Percentiles rank a stretch among this genome's conserved stretches.
phyloP scores from a whole-genome alignment of 53 echinoderm and acorn worm species.

The Holothuria leucospilota region DNA sequence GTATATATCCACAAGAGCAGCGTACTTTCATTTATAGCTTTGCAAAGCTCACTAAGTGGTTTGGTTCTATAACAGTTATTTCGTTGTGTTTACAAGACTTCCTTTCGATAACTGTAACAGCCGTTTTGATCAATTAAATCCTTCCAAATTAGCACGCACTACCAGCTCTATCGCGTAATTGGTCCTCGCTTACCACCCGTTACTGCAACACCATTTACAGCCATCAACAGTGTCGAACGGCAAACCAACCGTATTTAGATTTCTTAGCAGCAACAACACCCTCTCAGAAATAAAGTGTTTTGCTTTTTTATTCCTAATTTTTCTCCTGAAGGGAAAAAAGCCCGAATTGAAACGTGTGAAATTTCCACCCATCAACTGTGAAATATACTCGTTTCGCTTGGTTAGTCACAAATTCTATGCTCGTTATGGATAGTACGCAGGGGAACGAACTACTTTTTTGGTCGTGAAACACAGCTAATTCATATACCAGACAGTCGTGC shows the following conservation, averaged over 20 bases:
- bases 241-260: conserved; percentile 9
- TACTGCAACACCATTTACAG: conserved; percentile 14
- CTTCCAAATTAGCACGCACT: conserved; percentile 19
- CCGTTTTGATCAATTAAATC: conserved; percentile 9
- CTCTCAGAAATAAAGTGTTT: conserved; percentile 5
- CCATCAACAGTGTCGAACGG: background rate
- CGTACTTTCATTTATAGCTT: no score
- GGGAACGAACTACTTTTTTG: conserved; percentile 14
- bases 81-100: no score
- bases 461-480: conserved; percentile 21
- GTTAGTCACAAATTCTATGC: conserved; percentile 29
- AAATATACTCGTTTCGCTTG: conserved; percentile 38
- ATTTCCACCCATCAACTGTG: conserved; percentile 40
- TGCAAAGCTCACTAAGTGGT: no score
- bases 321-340: conserved; percentile 2
- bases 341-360: conserved; percentile 40
- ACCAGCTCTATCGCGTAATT: background rate
- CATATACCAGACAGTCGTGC: conserved; percentile 29
- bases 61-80: no score
- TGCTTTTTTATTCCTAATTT: background rate
- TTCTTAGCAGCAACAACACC: conserved; percentile 7
- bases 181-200: conserved; percentile 13
- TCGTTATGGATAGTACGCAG: conserved; percentile 36
- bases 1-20: no score
- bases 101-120: no score